Percentiles rank a stretch among this genome's conserved stretches.
These are phyloP conservation scores for Onychorhynchus coronatus DNA, from an alignment of 2,113 vertebrate species.

Conservation along the genomic window DNA sequence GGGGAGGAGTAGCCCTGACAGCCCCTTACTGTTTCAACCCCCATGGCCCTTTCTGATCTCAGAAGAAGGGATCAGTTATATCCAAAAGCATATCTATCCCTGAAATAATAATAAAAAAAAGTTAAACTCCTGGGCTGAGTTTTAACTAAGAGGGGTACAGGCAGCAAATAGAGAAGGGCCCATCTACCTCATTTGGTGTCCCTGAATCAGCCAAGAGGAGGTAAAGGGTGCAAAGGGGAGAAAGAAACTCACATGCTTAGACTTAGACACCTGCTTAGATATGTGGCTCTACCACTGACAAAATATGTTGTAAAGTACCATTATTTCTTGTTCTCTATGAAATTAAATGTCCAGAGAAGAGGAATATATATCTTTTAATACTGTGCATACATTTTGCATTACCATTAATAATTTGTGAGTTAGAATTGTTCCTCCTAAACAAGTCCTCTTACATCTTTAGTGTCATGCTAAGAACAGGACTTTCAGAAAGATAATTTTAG, in stretches of 20 bases:
- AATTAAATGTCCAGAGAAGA: background rate
- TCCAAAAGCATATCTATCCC: background rate
- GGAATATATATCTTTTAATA: background rate
- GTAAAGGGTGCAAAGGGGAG: background rate
- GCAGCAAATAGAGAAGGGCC: background rate
- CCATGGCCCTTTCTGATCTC: background rate
- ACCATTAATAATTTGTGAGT: background rate
- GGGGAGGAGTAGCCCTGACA: background rate
- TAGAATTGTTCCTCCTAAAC: background rate
- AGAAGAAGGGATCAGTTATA: background rate
- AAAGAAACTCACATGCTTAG: background rate
- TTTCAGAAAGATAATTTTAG: slow-evolving; percentile 22
- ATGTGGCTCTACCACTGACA: background rate
- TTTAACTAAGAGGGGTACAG: background rate
- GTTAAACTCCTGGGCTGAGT: background rate
- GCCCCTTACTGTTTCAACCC: background rate
- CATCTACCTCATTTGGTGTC: background rate
- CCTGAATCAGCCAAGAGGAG: background rate
- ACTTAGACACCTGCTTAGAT: background rate
- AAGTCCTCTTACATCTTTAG: background rate
- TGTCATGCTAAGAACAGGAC: background rate
- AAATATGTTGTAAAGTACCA: background rate
- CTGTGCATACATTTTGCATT: background rate
- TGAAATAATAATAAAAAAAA: background rate
- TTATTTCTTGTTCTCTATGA: background rate